Percentiles rank a stretch among this genome's conserved stretches.
Conservation (phyloP, 1,140 invertebrate genomes). For the Leptinotarsa texana region DNA sequence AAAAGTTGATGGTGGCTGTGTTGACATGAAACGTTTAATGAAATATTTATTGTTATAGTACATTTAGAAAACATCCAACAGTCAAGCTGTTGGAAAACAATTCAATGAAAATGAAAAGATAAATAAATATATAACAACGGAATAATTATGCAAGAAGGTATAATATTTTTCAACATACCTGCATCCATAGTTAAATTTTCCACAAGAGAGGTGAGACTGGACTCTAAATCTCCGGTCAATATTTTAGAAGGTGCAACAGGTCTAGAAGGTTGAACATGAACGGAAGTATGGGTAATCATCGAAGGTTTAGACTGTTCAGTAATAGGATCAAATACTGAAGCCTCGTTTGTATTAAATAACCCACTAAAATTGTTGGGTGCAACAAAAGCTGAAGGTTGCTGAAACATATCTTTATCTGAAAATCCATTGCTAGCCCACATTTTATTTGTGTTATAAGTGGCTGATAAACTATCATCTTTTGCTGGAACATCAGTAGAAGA, state of each 20-base stretch:
- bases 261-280: conserved; percentile 51
- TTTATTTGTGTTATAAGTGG: conserved; percentile 1
- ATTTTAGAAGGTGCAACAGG: conserved; percentile 65
- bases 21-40: too few species aligned
- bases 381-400: conserved; percentile 35
- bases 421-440: conserved; percentile 41
- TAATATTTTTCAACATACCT: conserved; percentile 50
- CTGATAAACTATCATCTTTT: conserved; percentile 33
- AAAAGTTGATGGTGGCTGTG: too few species aligned
- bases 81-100: too few species aligned
- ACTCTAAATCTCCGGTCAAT: conserved; percentile 89
- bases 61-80: too few species aligned
- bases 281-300: conserved; percentile 64
- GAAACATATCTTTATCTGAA: conserved; percentile 27
- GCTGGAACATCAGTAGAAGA: conserved; percentile 56
- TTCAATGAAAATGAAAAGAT: too few species aligned
- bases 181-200: conserved; percentile 92
- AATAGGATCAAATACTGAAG: conserved; percentile 69
- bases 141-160: too few species aligned
- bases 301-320: conserved; percentile 56
- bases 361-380: conserved; percentile 51
- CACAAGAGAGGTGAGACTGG: conserved; percentile 85
- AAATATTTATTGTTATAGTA: too few species aligned
- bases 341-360: conserved; percentile 49
- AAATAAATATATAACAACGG: too few species aligned